These are phyloP conservation scores for Cyprinus carpio DNA, from an alignment of 2,113 vertebrate species.

Conservation along the genomic window DNA sequence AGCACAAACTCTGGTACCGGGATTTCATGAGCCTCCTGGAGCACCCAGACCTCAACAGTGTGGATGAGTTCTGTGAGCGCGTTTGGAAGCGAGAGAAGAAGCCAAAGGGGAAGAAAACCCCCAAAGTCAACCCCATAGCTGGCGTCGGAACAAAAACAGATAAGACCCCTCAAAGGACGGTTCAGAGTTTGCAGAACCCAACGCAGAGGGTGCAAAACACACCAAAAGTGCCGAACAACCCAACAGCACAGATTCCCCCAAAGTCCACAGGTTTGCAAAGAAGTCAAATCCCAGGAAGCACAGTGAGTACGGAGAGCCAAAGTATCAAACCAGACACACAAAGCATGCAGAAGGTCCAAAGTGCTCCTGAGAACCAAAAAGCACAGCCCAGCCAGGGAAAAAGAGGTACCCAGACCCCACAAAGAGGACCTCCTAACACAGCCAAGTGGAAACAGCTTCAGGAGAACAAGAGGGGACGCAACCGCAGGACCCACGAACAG, in stretches of 20 bases:
- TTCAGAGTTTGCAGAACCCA: conserved; percentile 55
- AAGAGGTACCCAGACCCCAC: conserved; percentile 42
- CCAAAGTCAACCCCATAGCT: conserved; percentile 56
- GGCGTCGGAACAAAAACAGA: conserved; percentile 44
- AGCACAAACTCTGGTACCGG: conserved; percentile 93
- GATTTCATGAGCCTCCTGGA: conserved; percentile 96
- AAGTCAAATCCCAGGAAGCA: conserved; percentile 36
- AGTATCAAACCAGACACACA: conserved; percentile 41
- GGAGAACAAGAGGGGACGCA: conserved; percentile 97
- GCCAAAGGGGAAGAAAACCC: conserved; percentile 83
- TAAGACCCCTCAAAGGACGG: conserved; percentile 51
- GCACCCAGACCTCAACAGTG: conserved; percentile 94
- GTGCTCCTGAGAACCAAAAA: conserved; percentile 50
- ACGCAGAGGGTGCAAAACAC: conserved; percentile 62
- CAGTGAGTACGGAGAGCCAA: conserved; percentile 41
- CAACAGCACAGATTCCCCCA: conserved; percentile 13
- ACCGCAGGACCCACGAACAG: conserved; percentile 97
- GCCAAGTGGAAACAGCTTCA: conserved; percentile 97
- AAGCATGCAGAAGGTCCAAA: conserved; percentile 36
- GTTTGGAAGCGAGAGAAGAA: conserved; percentile 98
- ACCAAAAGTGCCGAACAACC: conserved; percentile 57
- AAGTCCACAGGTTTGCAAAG: conserved; percentile 49
- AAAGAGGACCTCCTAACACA: conserved; percentile 74
- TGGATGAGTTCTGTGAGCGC: conserved; percentile 97
- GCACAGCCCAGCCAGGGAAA: conserved; percentile 58